These are phyloP conservation scores for Sorex araneus DNA, from an alignment of 2,113 vertebrate genomes.

Conservation along the genomic window DNA sequence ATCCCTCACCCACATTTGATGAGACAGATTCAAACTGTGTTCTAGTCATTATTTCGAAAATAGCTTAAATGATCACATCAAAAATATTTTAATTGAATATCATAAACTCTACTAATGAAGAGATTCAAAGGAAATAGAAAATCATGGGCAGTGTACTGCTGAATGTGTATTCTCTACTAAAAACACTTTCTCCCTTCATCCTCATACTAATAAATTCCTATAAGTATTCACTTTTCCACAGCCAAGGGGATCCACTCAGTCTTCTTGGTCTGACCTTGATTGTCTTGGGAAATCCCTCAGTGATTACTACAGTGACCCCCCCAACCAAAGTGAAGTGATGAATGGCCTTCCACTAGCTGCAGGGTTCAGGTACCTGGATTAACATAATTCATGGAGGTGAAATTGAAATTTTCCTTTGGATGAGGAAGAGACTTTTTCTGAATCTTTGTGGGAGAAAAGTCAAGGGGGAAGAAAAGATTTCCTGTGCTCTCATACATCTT, in stretches of 20 bases:
- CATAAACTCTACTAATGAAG: not conserved
- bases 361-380: not conserved
- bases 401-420: not conserved
- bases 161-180: not conserved
- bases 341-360: not conserved
- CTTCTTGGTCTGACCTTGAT: not conserved
- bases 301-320: not conserved
- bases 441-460: conserved; percentile 2
- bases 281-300: not conserved
- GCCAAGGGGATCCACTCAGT: not conserved
- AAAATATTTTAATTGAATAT: not conserved
- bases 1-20: not conserved
- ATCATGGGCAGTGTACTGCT: not conserved
- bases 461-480: not conserved
- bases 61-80: conserved; percentile 16
- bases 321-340: not conserved
- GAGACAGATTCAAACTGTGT: not conserved
- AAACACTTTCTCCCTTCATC: not conserved
- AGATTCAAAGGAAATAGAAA: not conserved
- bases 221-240: not conserved
- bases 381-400: not conserved
- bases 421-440: conserved; percentile 3
- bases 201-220: not conserved
- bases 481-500: not conserved
- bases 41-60: not conserved